Evolutionary conservation across 2,888 invertebrate genomes (phyloP).

Genomic region (Pristionchus entomophagus): DNA sequence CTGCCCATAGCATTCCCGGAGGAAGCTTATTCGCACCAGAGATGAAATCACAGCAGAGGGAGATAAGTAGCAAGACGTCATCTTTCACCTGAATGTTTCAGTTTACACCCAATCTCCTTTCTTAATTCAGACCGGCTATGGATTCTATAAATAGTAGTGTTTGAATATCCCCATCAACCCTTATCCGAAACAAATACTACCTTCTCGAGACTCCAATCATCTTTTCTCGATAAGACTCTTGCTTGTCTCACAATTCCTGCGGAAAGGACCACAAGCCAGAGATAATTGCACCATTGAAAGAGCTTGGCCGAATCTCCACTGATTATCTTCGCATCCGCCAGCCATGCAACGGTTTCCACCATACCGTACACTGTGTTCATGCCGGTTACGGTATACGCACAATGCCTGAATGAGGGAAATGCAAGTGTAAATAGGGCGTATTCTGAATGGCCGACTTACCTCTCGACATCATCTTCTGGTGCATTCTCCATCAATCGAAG

Average conservation of each 20-base stretch:
- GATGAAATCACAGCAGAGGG: slow-evolving; percentile 65
- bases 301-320: slow-evolving; percentile 59
- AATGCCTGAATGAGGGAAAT: not conserved
- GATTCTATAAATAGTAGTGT: too few relatives aligned
- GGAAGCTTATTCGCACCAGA: slow-evolving; percentile 67
- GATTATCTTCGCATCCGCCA: slow-evolving; percentile 67
- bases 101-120: not conserved
- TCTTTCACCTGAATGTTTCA: not conserved
- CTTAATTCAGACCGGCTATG: too few relatives aligned
- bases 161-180: too few relatives aligned
- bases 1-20: slow-evolving; percentile 65
- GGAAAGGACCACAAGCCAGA: slow-evolving; percentile 66
- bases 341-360: slow-evolving; percentile 67
- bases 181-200: too few relatives aligned
- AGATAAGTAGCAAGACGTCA: slow-evolving; percentile 48
- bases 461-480: slow-evolving; percentile 35
- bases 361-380: slow-evolving; percentile 70
- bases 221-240: slow-evolving; percentile 29
- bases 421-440: not conserved
- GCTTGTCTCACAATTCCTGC: slow-evolving; percentile 61
- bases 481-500: slow-evolving; percentile 50
- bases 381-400: slow-evolving; percentile 60
- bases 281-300: slow-evolving; percentile 67
- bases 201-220: slow-evolving; percentile 36
- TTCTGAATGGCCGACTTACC: too few relatives aligned